A percentile compares a stretch with the other conserved stretches of the same genome.
Evolutionary conservation across 1,140 invertebrate species (phyloP).

Genomic region (Drosophila repleta): DNA sequence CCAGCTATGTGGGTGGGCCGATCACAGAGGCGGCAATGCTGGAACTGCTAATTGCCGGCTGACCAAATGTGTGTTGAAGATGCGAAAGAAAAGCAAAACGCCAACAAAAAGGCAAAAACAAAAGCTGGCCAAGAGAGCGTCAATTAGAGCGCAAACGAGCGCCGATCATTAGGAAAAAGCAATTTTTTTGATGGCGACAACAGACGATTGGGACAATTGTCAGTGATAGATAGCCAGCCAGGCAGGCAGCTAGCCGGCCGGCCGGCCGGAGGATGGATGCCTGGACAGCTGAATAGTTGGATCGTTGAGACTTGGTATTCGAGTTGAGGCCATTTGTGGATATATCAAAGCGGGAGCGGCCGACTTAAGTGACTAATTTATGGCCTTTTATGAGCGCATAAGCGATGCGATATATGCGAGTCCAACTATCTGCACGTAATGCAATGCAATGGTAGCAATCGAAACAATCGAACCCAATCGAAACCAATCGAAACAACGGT

Average conservation of each 20-base stretch:
- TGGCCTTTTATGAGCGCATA: conserved; percentile 74
- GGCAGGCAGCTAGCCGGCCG: conserved; percentile 59
- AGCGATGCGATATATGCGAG: conserved; percentile 49
- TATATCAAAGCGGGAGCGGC: conserved; percentile 67
- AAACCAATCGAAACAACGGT: conserved; percentile 33
- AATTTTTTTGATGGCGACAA: conserved; percentile 34
- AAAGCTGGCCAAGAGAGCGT: conserved; percentile 16
- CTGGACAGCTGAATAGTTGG: conserved; percentile 36
- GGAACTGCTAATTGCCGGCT: conserved; percentile 31
- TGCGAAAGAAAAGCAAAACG: conserved; percentile 5
- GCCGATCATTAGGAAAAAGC: conserved; percentile 41
- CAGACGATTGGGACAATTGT: conserved; percentile 28
- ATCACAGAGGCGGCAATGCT: not conserved
- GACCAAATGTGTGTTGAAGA: conserved; percentile 24
- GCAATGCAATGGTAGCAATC: conserved; percentile 70
- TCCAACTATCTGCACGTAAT: conserved; percentile 49
- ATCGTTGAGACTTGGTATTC: conserved; percentile 59
- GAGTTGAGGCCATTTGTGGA: conserved; percentile 70
- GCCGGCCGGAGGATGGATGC: conserved; percentile 52
- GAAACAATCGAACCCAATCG: conserved; percentile 4
- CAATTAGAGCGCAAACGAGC: conserved; percentile 47
- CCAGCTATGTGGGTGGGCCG: conserved; percentile 1
- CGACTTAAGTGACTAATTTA: conserved; percentile 80
- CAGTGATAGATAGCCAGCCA: conserved; percentile 47
- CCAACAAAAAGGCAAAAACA: not conserved